Base-by-base conservation (phyloP, 2,797 vertebrate species). In the Coendou prehensilis region DNA sequence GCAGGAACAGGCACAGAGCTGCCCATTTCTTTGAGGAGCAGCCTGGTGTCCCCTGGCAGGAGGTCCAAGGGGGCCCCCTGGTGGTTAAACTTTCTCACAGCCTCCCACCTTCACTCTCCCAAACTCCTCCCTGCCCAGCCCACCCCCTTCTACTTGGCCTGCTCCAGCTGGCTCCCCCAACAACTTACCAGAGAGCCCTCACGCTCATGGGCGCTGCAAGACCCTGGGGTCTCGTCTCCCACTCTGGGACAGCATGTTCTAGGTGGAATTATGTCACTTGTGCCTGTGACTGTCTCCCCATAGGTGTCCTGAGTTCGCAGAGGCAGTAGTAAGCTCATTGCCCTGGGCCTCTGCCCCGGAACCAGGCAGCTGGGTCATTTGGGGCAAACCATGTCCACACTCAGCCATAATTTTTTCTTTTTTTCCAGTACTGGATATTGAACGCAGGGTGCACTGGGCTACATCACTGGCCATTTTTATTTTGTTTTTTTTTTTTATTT, bases 1-100 rank as follows among this genome's bases (percentile, higher is more conserved):
- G 37, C 5, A 20, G 17, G 9, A 23, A 18, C 23, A 33, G 18
- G 52, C 52, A 23, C 52, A 17, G 85, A 57, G 59, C 59, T 0
- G 7, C 18, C 33, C 18, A 0, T 20, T 30, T 88, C 41, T 59
- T 22, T 22, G 0, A 1, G 63, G 50, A 23, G 4, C 57, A 20
- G 50, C 22, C 26, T 0, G 1, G 0, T 9, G 45, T 76, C 11
- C 13, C 6, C 15, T 23, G 6, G 33, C 30, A 6, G 13, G 26
- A 61, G 61, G 92, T 56, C 50, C 85, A 17, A 4, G 75, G 54
- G 78, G 63, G 28, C 96, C 96, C 90, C 78, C 97, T 97, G 67
- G 91, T 1, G 94, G 94, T 15, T 9, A 1, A 26, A 13, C 22
- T 13, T 33, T 71, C n/a, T 73, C 23, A 15, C 0, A 2, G 33